phyloP scores from a whole-genome alignment of 1,140 invertebrate species.

The Caenorhabditis latens region DNA sequence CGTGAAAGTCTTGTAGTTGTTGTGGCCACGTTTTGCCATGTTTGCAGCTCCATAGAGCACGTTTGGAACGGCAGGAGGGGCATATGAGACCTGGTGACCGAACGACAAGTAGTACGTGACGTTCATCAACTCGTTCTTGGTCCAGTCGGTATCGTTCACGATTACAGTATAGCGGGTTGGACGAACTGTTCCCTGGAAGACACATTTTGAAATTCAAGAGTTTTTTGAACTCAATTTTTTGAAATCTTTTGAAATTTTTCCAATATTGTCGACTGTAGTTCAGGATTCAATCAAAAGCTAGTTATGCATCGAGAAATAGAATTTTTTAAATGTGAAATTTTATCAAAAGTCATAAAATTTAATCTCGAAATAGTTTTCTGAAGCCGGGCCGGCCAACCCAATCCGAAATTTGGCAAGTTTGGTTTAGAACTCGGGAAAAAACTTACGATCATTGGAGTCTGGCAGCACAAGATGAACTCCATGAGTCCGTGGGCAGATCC shows the following conservation, averaged over 20 bases:
- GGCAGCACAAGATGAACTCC: conserved; percentile 4
- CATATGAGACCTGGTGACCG: neutral
- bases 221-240: no score
- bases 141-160: neutral
- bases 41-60: neutral
- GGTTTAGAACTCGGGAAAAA: neutral
- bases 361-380: no score
- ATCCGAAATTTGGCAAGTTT: no score
- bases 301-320: no score
- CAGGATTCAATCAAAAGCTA: no score
- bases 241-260: no score
- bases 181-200: neutral
- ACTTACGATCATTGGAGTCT: conserved; percentile 2
- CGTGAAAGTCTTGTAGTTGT: neutral
- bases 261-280: no score
- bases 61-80: neutral
- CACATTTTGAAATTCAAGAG: no score
- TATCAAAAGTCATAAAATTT: no score
- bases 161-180: neutral
- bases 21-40: neutral
- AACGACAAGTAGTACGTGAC: neutral
- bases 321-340: no score
- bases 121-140: conserved; percentile 13
- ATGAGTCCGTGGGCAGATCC: neutral
- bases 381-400: no score